Conservation (phyloP, 1,140 invertebrate genomes). For the Heterodera schachtii region DNA sequence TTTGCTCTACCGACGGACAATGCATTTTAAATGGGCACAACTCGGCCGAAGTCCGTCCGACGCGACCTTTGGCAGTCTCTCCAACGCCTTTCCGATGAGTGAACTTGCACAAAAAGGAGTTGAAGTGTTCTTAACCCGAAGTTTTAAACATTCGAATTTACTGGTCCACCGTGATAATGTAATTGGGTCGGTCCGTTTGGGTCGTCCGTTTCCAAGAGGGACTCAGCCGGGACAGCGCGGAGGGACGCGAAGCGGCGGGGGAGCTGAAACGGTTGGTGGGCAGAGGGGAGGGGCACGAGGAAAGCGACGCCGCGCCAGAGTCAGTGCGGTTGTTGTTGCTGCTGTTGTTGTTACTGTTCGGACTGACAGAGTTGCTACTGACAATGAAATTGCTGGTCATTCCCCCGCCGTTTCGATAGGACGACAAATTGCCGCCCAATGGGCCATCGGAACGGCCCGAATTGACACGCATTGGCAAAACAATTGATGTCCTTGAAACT, state of each 20-base stretch:
- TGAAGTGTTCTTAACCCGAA: not conserved
- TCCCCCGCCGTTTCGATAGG: constrained; percentile 5
- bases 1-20: constrained; percentile 20
- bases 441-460: not conserved
- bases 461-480: not conserved
- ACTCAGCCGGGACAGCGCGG: not conserved
- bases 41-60: constrained; percentile 24
- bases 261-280: not conserved
- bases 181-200: not conserved
- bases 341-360: not conserved
- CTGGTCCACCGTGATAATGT: not conserved
- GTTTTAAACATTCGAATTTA: not conserved
- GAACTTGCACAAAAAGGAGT: not conserved
- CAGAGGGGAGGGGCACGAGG: too few relatives aligned
- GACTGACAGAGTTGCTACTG: too few relatives aligned
- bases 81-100: not conserved
- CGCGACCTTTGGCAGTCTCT: not conserved
- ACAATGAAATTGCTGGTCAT: not conserved
- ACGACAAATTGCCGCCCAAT: not conserved
- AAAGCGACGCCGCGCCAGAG: not conserved
- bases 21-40: constrained; percentile 36
- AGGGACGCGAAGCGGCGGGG: not conserved
- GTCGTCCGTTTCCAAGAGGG: not conserved
- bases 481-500: not conserved
- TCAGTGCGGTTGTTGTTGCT: not conserved